Evolutionary conservation across 2,797 vertebrate species (phyloP).

Genomic region (Scleropages formosus): DNA sequence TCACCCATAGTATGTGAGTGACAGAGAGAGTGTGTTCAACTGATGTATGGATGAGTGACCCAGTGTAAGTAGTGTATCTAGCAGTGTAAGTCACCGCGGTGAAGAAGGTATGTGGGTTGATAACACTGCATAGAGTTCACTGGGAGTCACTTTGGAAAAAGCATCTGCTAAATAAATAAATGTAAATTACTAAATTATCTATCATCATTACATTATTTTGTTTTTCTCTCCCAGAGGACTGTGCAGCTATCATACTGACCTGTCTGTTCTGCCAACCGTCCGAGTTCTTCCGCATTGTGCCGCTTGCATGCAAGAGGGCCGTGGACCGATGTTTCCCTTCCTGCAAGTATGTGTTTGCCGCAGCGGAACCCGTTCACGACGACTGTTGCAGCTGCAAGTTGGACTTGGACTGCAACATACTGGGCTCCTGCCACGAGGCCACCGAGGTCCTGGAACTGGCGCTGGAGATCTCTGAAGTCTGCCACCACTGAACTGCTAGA

Average conservation of each 20-base stretch:
- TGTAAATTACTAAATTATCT: too few species aligned
- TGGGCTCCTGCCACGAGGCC: constrained; percentile 77
- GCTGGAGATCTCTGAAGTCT: constrained; percentile 87
- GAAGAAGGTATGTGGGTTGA: too few species aligned
- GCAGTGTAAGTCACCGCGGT: too few species aligned
- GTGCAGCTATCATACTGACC: constrained; percentile 78
- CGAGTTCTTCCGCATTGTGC: constrained; percentile 76
- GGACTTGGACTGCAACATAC: constrained; percentile 76
- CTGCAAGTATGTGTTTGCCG: constrained; percentile 64
- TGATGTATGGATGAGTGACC: too few species aligned
- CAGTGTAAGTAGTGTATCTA: too few species aligned
- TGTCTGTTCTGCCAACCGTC: constrained; percentile 83
- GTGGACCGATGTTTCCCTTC: constrained; percentile 73
- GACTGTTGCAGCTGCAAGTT: constrained; percentile 72
- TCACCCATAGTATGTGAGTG: too few species aligned
- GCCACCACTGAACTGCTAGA: constrained; percentile 69
- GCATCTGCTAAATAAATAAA: too few species aligned
- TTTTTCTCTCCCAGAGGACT: constrained; percentile 69
- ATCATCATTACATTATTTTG: not conserved
- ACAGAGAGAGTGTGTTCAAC: too few species aligned
- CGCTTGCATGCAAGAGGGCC: constrained; percentile 67
- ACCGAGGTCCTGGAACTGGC: constrained; percentile 82
- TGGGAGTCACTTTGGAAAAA: too few species aligned
- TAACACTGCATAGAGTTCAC: too few species aligned
- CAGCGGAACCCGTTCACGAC: constrained; percentile 54